phyloP scores from a whole-genome alignment of 2,113 vertebrate species.

The Cathartes aura region DNA sequence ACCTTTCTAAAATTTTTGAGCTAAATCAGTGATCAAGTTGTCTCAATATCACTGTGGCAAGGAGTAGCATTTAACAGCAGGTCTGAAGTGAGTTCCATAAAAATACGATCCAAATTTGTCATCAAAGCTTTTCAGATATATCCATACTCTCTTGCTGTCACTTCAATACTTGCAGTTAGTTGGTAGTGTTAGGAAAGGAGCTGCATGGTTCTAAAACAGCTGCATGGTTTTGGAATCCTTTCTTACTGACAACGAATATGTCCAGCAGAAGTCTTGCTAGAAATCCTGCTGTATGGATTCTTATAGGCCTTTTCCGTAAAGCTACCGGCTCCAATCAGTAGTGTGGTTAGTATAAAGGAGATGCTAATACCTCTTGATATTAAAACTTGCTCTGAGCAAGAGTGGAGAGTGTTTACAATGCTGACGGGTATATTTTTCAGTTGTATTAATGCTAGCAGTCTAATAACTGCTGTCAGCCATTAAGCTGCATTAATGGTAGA shows the following conservation, averaged over 20 bases:
- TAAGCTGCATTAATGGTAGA: not conserved
- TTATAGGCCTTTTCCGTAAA: not conserved
- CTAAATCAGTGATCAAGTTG: not conserved
- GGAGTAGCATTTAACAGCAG: not conserved
- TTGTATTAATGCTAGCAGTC: not conserved
- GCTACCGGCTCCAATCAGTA: not conserved
- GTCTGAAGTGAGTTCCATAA: not conserved
- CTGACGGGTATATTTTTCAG: not conserved
- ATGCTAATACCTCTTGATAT: not conserved
- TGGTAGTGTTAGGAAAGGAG: not conserved
- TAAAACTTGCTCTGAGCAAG: not conserved
- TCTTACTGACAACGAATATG: not conserved
- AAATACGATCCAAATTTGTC: not conserved
- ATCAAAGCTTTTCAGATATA: not conserved
- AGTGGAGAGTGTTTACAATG: not conserved
- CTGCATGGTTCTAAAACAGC: not conserved
- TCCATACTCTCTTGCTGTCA: not conserved
- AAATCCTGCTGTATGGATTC: not conserved
- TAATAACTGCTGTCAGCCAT: not conserved
- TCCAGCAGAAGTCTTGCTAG: not conserved
- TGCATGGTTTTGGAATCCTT: not conserved
- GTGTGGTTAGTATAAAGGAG: not conserved
- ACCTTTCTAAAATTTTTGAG: not conserved
- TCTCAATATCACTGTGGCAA: not conserved
- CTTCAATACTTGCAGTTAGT: not conserved